phyloP scores from a whole-genome alignment of 2,797 vertebrate genomes.

The Chanos chanos region DNA sequence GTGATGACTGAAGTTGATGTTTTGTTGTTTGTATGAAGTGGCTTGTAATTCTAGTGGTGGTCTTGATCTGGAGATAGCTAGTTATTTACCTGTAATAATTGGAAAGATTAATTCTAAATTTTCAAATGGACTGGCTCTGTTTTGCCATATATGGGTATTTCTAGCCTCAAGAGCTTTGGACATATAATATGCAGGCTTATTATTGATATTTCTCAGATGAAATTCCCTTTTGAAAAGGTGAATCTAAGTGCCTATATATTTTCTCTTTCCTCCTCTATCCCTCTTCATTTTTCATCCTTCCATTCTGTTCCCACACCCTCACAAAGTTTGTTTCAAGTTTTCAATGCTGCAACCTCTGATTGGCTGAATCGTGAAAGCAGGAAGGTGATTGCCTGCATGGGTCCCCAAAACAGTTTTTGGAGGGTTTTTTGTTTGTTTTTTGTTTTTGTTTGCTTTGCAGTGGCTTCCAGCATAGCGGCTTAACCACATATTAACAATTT shows the following conservation, averaged over 20 bases:
- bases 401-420: conserved; percentile 49
- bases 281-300: conserved; percentile 26
- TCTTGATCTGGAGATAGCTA: not conserved
- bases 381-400: conserved; percentile 73
- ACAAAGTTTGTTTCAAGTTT: conserved; percentile 83
- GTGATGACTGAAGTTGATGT: not conserved
- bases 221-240: no score
- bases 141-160: no score
- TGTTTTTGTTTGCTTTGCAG: conserved; percentile 46
- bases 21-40: no score
- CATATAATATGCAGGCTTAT: no score
- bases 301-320: conserved; percentile 60
- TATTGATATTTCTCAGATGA: no score
- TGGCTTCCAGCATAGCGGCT: conserved; percentile 29
- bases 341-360: conserved; percentile 82
- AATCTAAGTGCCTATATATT: no score
- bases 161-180: not conserved
- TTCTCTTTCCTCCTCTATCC: conserved; percentile 41
- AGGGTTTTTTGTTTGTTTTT: no score
- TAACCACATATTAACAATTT: conserved; percentile 46
- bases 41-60: conserved; percentile 6
- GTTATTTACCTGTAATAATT: not conserved
- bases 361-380: conserved; percentile 78
- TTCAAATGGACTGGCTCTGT: no score
- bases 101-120: no score